Evolutionary conservation across 23 tunicate species (phyloP), one percentile per base, ranked within the genome.

Genomic region (Clavelina lepadiformis): DNA sequence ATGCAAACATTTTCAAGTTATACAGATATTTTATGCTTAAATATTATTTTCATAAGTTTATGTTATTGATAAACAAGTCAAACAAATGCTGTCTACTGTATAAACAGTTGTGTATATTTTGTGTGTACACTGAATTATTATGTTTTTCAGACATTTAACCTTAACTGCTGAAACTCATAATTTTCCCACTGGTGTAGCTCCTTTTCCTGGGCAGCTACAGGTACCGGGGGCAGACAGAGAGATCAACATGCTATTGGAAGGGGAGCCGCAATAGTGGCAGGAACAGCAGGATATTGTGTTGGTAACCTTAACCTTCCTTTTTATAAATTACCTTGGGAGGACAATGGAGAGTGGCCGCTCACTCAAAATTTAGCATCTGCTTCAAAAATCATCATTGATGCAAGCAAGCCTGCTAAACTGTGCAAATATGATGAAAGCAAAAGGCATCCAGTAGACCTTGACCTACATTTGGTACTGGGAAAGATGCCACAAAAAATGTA

Each of bases 141-240:
- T 63, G 23, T 2, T 64, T 70, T 71, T 46, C 51, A 82, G 84
- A 38, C 96, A 87, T 56, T 51, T 87, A 34, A 80, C 96, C 0
- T 59, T 87, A 52, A 87, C 96, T 1, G 96, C 96, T 1, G 96
- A 87, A 50, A 87, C 96, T 1, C 96, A 87, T 75, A 87, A 87
- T 51, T 87, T 87, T 67, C 96, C 96, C 2, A 87, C 96, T 46
- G 96, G 96, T 2, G 87, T 87, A 11, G 87, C 96, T 15, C 96
- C 96, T 0, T 87, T 87, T 67, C 96, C 96, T 32, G 96, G 96
- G 96, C 96, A 19, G 61, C 96, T 31, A 87, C 96, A 1, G 96
- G 96, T 72, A 63, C 87, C n/a, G 96, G 96, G 51, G 96, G 96
- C 61, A 61, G 96, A 25, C 96, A 87, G 34, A 79, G 96, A 80